Percentiles rank a stretch among this genome's conserved stretches.
Conservation (phyloP, 2,113 vertebrate genomes). For the Mormoops blainvillei region DNA sequence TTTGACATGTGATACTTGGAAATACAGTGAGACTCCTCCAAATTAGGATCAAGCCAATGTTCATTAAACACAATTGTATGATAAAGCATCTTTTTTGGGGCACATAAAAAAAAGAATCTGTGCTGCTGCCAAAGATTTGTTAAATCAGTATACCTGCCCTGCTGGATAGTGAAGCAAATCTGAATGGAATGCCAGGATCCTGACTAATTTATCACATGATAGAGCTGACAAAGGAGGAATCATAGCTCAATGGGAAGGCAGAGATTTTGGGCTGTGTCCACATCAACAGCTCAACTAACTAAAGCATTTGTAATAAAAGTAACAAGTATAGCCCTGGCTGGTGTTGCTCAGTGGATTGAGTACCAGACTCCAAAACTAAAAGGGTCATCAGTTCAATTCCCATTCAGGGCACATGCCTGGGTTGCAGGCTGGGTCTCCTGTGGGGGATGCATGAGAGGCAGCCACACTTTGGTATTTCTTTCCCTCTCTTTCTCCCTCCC, state of each 20-base stretch:
- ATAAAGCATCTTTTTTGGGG: not conserved
- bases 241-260: not conserved
- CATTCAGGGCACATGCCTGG: no score
- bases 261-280: not conserved
- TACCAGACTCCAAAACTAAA: no score
- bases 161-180: constrained; percentile 34
- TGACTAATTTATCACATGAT: constrained; percentile 25
- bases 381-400: no score
- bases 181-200: constrained; percentile 1
- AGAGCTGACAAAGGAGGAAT: not conserved
- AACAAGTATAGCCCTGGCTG: no score
- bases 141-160: constrained; percentile 51
- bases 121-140: not conserved
- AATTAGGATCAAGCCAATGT: not conserved
- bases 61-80: not conserved
- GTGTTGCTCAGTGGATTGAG: no score
- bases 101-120: not conserved
- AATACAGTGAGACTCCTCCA: not conserved
- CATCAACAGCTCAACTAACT: not conserved
- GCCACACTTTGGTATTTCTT: no score
- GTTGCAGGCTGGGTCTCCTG: no score
- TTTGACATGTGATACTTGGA: not conserved
- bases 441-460: no score
- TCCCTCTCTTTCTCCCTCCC: no score
- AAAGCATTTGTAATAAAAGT: constrained; percentile 12